These are phyloP conservation scores for Tachina grossa DNA, from an alignment of 2,888 invertebrate genomes.

Conservation along the genomic window DNA sequence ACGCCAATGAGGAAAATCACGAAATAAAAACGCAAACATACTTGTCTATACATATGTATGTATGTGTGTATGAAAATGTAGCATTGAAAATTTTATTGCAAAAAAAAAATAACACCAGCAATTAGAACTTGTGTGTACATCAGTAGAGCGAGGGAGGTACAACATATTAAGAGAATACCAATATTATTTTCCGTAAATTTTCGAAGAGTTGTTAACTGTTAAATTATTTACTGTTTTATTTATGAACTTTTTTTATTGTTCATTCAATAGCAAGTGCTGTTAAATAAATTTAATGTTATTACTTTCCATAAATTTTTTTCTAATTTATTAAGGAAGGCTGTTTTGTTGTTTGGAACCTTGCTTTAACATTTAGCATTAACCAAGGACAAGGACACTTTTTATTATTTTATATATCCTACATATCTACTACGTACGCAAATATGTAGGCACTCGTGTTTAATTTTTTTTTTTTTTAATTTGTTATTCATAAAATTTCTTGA, in stretches of 20 bases:
- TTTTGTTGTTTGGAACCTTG: conserved; percentile 61
- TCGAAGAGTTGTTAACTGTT: conserved; percentile 12
- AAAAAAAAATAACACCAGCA: conserved; percentile 14
- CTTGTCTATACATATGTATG: background rate
- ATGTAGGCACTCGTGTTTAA: background rate
- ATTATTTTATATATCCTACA: conserved; percentile 2
- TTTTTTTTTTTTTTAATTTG: background rate
- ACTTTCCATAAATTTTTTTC: background rate
- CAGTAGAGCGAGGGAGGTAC: conserved; percentile 24
- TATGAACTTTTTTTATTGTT: background rate
- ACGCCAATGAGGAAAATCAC: conserved; percentile 70
- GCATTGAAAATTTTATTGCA: conserved; percentile 48
- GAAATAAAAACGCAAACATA: conserved; percentile 26
- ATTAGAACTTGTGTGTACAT: background rate
- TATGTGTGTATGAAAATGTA: conserved; percentile 26
- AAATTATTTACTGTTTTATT: conserved; percentile 13
- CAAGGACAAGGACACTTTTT: conserved; percentile 69
- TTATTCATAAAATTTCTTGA: conserved; percentile 6
- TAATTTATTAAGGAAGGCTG: conserved; percentile 62
- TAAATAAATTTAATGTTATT: conserved; percentile 33
- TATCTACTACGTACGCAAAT: background rate
- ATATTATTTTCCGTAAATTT: background rate
- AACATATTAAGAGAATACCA: conserved; percentile 45
- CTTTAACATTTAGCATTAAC: conserved; percentile 69
- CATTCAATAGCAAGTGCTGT: conserved; percentile 19